Evolutionary conservation across 2,888 invertebrate genomes (phyloP), one percentile per base, ranked within the genome.

Genomic region (Dynastes grantii): DNA sequence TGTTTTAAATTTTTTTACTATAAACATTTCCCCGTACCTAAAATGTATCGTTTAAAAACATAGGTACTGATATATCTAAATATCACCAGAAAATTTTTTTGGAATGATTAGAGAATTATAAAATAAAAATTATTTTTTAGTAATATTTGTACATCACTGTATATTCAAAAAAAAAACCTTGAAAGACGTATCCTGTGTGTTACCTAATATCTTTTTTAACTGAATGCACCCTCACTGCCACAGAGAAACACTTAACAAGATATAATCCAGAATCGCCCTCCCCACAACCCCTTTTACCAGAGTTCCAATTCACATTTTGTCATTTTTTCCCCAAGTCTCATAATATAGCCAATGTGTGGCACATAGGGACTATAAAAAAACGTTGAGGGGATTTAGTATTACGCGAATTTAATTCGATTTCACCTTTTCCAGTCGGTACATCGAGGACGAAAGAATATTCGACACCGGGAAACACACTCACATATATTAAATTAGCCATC

Each of bases 221-320:
- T 27, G 27, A 64, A 51, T 73, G 27, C 61, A 58, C 70, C 76
- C 78, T 76, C 78, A 55, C 55, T 6, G 16, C 78, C 51, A 70
- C 63, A 27, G 71, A 79, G 71, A 79, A 80, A 79, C 80, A 81
- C 78, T 78, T 80, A 81, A 81, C 78, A 78, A 80, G 85, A 86
- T 84, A 85, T 84, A 84, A 85, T 84, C 85, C 86, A 85, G 85
- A 84, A 82, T 86, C 86, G 83, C 86, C 85, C 85, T 85, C 85
- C 85, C 55, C 6, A 16, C 85, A 85, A 22, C 61, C 58, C 86
- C 85, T n/a, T 51, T 53, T n/a, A 40, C 5, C 16, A 13, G 16
- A 9, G 86, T 87, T 86, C 86, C 85, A 84, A 85, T 85, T 86
- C 85, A 83, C 84, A 82, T 85, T 86, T 86, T 87, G 87, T 87